Conservation (phyloP, 2,113 vertebrate species). For the Esox niger region DNA sequence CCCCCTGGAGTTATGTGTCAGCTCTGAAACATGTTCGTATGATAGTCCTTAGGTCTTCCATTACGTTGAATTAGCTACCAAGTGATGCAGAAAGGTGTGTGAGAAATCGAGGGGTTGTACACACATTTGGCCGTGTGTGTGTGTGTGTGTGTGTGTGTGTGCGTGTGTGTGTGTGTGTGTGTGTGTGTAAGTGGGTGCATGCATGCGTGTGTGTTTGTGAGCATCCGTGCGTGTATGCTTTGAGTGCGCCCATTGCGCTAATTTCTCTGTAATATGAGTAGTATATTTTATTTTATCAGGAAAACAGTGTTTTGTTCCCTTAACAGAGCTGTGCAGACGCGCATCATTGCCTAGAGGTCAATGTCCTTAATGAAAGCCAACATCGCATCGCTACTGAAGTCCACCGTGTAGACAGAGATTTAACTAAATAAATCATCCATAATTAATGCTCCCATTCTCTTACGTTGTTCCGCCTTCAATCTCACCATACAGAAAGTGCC, state of each 20-base stretch:
- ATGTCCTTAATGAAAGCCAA: background rate
- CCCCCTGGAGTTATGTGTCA: conserved; percentile 29
- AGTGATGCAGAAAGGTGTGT: conserved; percentile 41
- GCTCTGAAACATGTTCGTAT: conserved; percentile 40
- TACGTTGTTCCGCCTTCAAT: conserved; percentile 36
- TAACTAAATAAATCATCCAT: conserved; percentile 61
- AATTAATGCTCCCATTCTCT: conserved; percentile 46
- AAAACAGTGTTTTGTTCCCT: background rate
- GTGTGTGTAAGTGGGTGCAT: conserved; percentile 7
- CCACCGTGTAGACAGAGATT: conserved; percentile 17
- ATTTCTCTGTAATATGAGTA: background rate
- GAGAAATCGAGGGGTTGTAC: background rate
- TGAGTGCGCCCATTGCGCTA: background rate
- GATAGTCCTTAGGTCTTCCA: conserved; percentile 45
- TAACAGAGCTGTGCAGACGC: conserved; percentile 41
- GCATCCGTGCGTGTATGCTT: conserved; percentile 7
- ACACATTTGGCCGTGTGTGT: conserved; percentile 34
- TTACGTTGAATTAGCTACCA: conserved; percentile 61
- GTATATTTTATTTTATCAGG: background rate
- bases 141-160: conserved; percentile 25
- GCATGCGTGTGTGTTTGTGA: background rate
- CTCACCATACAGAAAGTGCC: conserved; percentile 32
- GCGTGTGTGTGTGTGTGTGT: conserved; percentile 34
- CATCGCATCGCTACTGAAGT: background rate
- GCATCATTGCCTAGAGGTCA: conserved; percentile 25